Conservation (phyloP, 2,888 invertebrate species). For the Melanostoma scalare region DNA sequence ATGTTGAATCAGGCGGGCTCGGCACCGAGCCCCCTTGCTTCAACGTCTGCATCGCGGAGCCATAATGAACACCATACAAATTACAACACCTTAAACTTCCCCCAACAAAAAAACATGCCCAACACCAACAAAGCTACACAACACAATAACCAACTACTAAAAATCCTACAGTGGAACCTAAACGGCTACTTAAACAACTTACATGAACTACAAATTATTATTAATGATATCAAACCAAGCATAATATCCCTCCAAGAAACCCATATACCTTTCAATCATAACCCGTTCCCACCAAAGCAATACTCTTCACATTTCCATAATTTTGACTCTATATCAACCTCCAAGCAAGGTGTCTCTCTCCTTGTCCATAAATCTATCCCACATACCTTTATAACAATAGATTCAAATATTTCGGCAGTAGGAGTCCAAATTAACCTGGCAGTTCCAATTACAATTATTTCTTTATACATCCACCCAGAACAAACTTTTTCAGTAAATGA, state of each 20-base stretch:
- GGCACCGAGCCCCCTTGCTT: not conserved
- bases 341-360: conserved; percentile 59
- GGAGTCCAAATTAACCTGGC: conserved; percentile 33
- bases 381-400: no score
- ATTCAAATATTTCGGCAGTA: conserved; percentile 32
- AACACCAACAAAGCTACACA: no score
- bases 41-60: not conserved
- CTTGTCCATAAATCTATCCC: conserved; percentile 30
- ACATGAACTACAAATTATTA: no score
- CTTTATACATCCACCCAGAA: conserved; percentile 42
- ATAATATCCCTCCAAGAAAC: not conserved
- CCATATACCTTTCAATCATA: conserved; percentile 14
- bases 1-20: not conserved
- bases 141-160: no score
- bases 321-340: conserved; percentile 19
- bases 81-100: no score
- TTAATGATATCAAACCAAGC: not conserved
- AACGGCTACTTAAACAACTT: no score
- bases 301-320: conserved; percentile 29
- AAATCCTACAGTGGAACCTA: no score
- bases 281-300: no score
- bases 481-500: conserved; percentile 27
- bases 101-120: no score
- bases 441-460: conserved; percentile 32
- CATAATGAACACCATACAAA: no score